Evolutionary conservation across 2,113 vertebrate species (phyloP), one percentile per base, ranked within the genome.

Genomic region (Malaclemys terrapin): DNA sequence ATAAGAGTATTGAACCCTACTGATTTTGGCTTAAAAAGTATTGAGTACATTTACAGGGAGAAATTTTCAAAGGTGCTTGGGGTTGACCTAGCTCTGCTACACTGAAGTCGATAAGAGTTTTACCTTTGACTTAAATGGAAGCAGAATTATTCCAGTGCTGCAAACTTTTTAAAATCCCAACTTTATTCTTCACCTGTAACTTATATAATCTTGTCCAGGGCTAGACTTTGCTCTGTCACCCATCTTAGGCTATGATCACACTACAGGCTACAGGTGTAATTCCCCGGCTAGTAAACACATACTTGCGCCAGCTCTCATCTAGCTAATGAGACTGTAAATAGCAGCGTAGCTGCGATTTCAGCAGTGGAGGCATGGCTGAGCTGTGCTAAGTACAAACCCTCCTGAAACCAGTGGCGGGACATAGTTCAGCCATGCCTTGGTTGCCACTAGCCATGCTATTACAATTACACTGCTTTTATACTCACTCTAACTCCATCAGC

Each of bases 21-120:
- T 29, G n/a, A 88, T 83, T 89, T 80, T 45, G 82, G 82, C 20
- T 82, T 84, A 86, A 49, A 53, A 84, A 91, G 84, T 6, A 13
- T 62, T 88, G 54, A 3, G 1, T 2, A 1, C 80, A 11, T 82
- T 93, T 8, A 57, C 3, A 76, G 1, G 89, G 50, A 80, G 35
- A 35, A 17, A 10, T 89, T 35, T 4, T 69, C 27, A 38, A 76
- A 80, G 2, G 27, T 83, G 38, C 8, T n/a, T 3, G 19, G 79
- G 17, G 57, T n/a, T 19, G 62, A n/a, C 35, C 14, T 69, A 19
- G 62, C 57, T 29, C 57, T 62, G 57, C 27, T 29, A 29, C 27
- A 62, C 27, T 13, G 27, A 62, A 62, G 57, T 62, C 27, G 13
- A 19, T 38, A 87, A 72, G 0, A 69, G 50, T 79, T 90, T 75